Base-by-base conservation (phyloP, 2,113 vertebrate species). In the Cervus canadensis region DNA sequence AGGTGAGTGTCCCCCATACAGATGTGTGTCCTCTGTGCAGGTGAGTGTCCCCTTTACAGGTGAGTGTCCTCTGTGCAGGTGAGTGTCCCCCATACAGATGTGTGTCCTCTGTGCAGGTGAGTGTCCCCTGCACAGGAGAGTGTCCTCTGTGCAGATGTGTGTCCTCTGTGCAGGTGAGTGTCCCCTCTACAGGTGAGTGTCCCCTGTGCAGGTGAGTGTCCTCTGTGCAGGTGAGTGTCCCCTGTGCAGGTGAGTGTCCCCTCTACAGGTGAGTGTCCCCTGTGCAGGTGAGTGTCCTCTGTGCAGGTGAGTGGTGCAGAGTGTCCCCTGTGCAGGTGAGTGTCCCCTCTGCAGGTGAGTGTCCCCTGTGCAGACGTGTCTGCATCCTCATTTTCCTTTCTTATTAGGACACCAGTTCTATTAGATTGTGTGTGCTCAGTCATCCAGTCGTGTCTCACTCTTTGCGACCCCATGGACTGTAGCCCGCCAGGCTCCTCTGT, bases 21-120 rank as follows among this genome's bases (percentile, higher is more conserved):
- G 56, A 21, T 8, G 21, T 2, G 21, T 23, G 56, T 57, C 56
- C 56, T 1, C 21, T 25, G 19, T 56, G 3, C 54, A 3, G 54
- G 19, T 1, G 2, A 5, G 12, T 60, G 59, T 40, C 40, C 8
- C 0, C 56, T 3, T 2, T 9, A n/a, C 2, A 3, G 54, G 7
- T 8, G 19, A 2, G 19, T 56, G 19, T 9, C 56, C 56, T 3
- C 56, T 57, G 7, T 21, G 8, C 21, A 8, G 21, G 56, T 3
- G 21, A 0, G 56, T 57, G 8, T 23, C 54, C 54, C 2, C 54
- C 2, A 0, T 56, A 19, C 19, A 21, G 56, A 21, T 8, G 21
- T 2, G 21, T 23, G 56, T 57, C 56, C 56, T 1, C 21, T 25
- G 19, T 56, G 3, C 54, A 3, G 54, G 19, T 1, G n/a, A n/a